Evolutionary conservation across 2,797 vertebrate species (phyloP), one percentile per base, ranked within the genome.

Genomic region (Pangasius sanitwongsei): DNA sequence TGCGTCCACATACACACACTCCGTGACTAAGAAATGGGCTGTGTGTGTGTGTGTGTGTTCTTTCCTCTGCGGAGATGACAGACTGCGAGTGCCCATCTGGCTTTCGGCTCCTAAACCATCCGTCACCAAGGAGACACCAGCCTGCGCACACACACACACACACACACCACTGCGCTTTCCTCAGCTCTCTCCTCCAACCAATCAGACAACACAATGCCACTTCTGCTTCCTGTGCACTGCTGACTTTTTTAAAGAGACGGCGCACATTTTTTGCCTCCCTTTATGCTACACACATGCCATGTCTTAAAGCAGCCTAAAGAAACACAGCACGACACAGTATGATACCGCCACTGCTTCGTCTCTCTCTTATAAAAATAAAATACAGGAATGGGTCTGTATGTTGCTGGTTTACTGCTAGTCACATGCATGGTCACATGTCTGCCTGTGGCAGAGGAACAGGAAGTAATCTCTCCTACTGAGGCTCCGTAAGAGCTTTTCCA

Each of bases 241-340:
- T 86, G 57, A 85, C 89, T 55, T 57, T 91, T 93, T 96, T 96
- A 96, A 96, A 96, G 95, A 89, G 92, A 89, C 92, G 93, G 67
- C 23, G 86, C 91, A 88, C 90, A 86, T 88, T 91, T 94, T 20
- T 44, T 44, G 16, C 67, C 25, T 72, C n/a, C 80, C 34, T 55
- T 55, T 84, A 72, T 53, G 61, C 20, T 4, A 70, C 15, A 70
- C 67, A 53, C 48, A 53, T 15, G 0, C 13, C n/a, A 3, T 20
- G 23, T 78, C 55, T 53, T 28, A 87, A 41, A 63, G 18, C n/a
- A 34, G 44, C 59, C 80, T 70, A 78, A 86, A 84, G n/a, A 83
- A 61, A 57, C 85, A 74, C 9, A n/a, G 37, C 78, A 59, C 0
- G n/a, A 69, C 85, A 77, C 1, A 25, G 8, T n/a, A 11, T 13